A percentile compares a stretch with the other conserved stretches of the same genome.
These are phyloP conservation scores for Morelia viridis DNA, from an alignment of 2,797 vertebrate genomes.

Conservation along the genomic window DNA sequence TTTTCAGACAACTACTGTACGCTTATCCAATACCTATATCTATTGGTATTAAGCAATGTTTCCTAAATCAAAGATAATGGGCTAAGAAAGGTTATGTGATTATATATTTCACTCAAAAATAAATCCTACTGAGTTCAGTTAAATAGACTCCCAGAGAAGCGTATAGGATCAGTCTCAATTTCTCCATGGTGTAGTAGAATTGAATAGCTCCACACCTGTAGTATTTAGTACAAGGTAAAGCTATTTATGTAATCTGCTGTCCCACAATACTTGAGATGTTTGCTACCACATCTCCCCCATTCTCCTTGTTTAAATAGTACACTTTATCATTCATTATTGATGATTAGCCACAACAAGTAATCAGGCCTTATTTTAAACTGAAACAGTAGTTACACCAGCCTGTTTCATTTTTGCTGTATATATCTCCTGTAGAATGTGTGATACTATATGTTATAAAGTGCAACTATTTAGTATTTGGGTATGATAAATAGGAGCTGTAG, in stretches of 20 bases:
- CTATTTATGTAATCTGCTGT: background rate
- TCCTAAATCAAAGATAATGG: background rate
- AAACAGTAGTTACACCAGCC: background rate
- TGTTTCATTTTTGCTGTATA: background rate
- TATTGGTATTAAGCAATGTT: background rate
- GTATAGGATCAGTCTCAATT: background rate
- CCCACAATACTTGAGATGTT: background rate
- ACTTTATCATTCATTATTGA: background rate
- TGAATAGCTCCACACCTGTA: background rate
- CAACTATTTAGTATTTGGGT: constrained; percentile 2
- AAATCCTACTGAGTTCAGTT: background rate
- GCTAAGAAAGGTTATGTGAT: background rate
- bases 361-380: background rate
- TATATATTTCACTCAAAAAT: background rate
- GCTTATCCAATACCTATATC: background rate
- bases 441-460: background rate
- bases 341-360: background rate
- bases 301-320: background rate
- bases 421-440: background rate
- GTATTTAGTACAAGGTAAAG: background rate
- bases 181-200: background rate
- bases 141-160: background rate
- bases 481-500: background rate
- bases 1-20: background rate
- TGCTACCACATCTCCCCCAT: background rate